Evolutionary conservation across 2,888 invertebrate genomes (phyloP).

Genomic region (Mimas tiliae): DNA sequence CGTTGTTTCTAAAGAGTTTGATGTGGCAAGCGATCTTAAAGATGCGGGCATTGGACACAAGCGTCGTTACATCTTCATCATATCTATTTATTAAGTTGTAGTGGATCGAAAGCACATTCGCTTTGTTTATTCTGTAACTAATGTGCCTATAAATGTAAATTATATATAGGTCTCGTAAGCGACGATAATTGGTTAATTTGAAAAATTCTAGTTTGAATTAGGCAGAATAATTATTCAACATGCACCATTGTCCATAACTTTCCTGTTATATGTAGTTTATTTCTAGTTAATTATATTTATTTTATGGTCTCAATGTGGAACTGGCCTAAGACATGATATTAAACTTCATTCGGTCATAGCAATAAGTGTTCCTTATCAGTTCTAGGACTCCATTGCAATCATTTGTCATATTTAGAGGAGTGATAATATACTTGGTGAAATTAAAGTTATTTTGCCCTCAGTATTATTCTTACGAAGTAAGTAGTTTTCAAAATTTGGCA

Average conservation of each 20-base stretch:
- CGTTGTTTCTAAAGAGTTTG: slow-evolving; percentile 62
- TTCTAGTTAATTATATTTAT: slow-evolving; percentile 52
- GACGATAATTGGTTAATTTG: slow-evolving; percentile 72
- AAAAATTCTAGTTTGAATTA: slow-evolving; percentile 68
- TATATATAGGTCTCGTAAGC: slow-evolving; percentile 80
- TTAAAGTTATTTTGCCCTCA: slow-evolving; percentile 76
- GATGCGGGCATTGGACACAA: slow-evolving; percentile 78
- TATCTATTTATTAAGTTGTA: slow-evolving; percentile 75
- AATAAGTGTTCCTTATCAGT: slow-evolving; percentile 60
- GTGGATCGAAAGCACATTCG: slow-evolving; percentile 79
- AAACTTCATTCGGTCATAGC: slow-evolving; percentile 60
- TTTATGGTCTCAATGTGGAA: slow-evolving; percentile 60
- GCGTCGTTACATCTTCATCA: slow-evolving; percentile 66
- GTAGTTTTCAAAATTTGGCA: slow-evolving; percentile 69
- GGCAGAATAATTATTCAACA: slow-evolving; percentile 52
- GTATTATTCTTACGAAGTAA: slow-evolving; percentile 76
- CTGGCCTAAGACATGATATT: slow-evolving; percentile 73
- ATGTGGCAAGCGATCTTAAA: slow-evolving; percentile 70
- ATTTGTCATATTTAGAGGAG: slow-evolving; percentile 53
- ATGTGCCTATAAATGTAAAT: slow-evolving; percentile 84
- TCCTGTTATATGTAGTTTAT: slow-evolving; percentile 49
- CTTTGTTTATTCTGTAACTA: slow-evolving; percentile 81
- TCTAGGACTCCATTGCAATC: slow-evolving; percentile 65
- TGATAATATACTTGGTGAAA: slow-evolving; percentile 69
- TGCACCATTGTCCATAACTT: slow-evolving; percentile 52